Evolutionary conservation across 2,797 vertebrate species (phyloP).

Genomic region (Micrastur ruficollis): DNA sequence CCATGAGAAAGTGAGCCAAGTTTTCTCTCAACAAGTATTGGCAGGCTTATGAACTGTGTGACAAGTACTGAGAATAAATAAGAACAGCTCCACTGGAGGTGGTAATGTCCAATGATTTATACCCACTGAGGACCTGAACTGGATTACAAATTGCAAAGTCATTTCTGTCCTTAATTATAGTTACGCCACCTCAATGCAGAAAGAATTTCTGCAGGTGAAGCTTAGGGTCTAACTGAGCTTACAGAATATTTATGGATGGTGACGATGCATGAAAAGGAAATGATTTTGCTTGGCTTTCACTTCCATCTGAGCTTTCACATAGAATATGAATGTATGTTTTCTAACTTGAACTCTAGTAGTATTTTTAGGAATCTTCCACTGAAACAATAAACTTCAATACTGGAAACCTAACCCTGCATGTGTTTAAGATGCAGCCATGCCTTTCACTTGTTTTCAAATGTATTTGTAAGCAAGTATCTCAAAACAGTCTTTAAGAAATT

Average conservation of each 20-base stretch:
- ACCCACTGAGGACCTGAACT: background rate
- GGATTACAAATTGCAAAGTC: background rate
- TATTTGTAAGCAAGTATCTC: slow-evolving; percentile 5
- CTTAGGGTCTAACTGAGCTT: background rate
- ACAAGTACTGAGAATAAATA: background rate
- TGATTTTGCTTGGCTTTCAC: background rate
- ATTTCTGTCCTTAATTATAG: background rate
- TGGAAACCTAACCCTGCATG: background rate
- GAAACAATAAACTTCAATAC: background rate
- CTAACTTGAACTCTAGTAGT: background rate
- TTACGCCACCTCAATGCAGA: background rate
- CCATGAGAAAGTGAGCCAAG: background rate
- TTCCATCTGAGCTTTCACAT: background rate
- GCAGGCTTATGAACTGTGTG: background rate
- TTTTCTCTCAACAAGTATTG: background rate
- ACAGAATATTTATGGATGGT: background rate
- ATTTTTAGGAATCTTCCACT: background rate
- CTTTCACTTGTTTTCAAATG: slow-evolving; percentile 12
- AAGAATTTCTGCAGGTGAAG: background rate
- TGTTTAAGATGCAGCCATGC: background rate
- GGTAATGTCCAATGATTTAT: background rate
- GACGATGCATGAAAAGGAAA: background rate
- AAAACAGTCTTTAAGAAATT: slow-evolving; percentile 22
- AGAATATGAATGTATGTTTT: background rate
- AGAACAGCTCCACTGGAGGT: background rate